These are phyloP conservation scores for Gobionotothen gibberifrons DNA, from an alignment of 2,797 vertebrate species.

Conservation along the genomic window DNA sequence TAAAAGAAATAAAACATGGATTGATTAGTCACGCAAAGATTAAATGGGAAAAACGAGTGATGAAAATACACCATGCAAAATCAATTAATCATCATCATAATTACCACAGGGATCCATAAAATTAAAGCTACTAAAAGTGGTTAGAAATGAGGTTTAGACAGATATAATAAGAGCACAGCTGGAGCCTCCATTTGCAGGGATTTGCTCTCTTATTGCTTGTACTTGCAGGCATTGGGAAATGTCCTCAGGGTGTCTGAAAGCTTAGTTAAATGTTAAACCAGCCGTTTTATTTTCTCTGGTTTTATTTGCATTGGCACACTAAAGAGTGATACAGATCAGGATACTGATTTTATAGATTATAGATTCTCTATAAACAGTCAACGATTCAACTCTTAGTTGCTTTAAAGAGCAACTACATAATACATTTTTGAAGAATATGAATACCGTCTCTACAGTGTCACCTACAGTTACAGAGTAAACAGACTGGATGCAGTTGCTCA, in stretches of 20 bases:
- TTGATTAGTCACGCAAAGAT: slow-evolving; percentile 27
- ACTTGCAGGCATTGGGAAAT: slow-evolving; percentile 15
- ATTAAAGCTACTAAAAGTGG: slow-evolving; percentile 18
- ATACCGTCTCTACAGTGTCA: background rate
- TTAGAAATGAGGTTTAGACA: slow-evolving; percentile 8
- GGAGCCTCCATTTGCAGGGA: background rate
- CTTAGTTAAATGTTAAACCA: slow-evolving; percentile 6
- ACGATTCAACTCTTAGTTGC: background rate
- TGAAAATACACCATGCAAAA: slow-evolving; percentile 33
- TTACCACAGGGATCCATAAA: slow-evolving; percentile 9
- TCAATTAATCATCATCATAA: slow-evolving; percentile 21
- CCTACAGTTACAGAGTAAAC: too few relatives aligned
- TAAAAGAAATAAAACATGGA: slow-evolving; percentile 17
- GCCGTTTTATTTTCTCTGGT: background rate
- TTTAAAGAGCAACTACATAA: background rate
- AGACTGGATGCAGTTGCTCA: too few relatives aligned
- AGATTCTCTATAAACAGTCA: background rate
- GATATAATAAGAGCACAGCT: slow-evolving; percentile 6
- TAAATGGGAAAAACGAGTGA: slow-evolving; percentile 31
- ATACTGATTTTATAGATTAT: too few relatives aligned
- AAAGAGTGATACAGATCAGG: background rate
- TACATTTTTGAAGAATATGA: background rate
- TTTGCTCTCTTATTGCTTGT: background rate
- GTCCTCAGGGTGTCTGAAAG: slow-evolving; percentile 17
- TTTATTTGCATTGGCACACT: background rate